Conservation (phyloP, 2,113 vertebrate genomes). For the Etheostoma cragini region DNA sequence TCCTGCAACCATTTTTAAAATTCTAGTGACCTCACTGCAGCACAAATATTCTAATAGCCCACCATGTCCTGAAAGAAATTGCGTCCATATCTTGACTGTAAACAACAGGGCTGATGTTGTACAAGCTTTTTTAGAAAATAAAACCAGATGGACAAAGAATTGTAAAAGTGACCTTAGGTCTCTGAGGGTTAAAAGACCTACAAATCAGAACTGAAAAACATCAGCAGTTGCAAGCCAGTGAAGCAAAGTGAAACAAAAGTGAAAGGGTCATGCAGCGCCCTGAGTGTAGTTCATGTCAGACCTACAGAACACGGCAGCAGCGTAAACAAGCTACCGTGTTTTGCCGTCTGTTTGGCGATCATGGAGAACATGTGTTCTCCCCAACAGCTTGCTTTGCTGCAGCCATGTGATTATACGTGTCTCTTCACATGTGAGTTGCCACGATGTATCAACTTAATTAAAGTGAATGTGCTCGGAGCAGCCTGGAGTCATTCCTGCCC, state of each 20-base stretch:
- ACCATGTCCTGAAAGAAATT: too few relatives aligned
- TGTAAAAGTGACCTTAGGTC: too few relatives aligned
- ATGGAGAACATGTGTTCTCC: slow-evolving; percentile 13
- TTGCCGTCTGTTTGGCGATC: not conserved
- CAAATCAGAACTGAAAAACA: not conserved
- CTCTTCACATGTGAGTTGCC: slow-evolving; percentile 74
- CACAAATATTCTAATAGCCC: too few relatives aligned
- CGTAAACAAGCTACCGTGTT: not conserved
- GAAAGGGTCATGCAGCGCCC: slow-evolving; percentile 43
- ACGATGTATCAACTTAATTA: slow-evolving; percentile 78
- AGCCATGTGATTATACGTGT: slow-evolving; percentile 68
- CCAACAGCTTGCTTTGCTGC: slow-evolving; percentile 66
- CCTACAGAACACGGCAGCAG: not conserved
- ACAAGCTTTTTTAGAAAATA: too few relatives aligned
- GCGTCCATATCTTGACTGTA: too few relatives aligned
- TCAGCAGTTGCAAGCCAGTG: not conserved
- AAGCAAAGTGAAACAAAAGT: slow-evolving; percentile 41
- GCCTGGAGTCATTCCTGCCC: slow-evolving; percentile 73
- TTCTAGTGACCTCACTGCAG: too few relatives aligned
- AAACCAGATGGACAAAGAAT: too few relatives aligned
- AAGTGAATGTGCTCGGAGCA: slow-evolving; percentile 66
- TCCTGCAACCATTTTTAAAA: too few relatives aligned
- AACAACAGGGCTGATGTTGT: too few relatives aligned
- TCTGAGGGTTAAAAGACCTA: not conserved
- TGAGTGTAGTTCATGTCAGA: slow-evolving; percentile 17